Evolutionary conservation across 1,140 invertebrate genomes (phyloP).

Genomic region (Platyscapa corneri): DNA sequence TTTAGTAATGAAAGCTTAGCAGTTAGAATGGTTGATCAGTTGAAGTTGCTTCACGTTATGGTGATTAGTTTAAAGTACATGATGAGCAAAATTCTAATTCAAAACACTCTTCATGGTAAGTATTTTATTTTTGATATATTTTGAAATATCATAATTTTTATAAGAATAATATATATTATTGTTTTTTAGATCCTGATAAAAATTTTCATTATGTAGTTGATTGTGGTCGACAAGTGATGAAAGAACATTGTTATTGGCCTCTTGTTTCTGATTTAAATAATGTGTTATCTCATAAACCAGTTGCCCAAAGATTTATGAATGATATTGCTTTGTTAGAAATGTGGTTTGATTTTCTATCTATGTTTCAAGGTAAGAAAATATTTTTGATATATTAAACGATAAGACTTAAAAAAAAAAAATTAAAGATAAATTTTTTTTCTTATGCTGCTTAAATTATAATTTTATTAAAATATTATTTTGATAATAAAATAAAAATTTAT

Average conservation of each 20-base stretch:
- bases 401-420: neutral
- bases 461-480: too few species aligned
- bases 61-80: constrained; percentile 94
- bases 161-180: constrained; percentile 2
- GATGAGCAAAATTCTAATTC: constrained; percentile 93
- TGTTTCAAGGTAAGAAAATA: constrained; percentile 88
- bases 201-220: constrained; percentile 95
- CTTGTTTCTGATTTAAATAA: constrained; percentile 97
- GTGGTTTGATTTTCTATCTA: constrained; percentile 95
- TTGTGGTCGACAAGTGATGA: constrained; percentile 93
- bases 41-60: constrained; percentile 94
- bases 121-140: constrained; percentile 46
- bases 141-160: neutral
- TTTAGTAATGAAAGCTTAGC: constrained; percentile 96
- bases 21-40: constrained; percentile 90
- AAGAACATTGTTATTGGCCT: constrained; percentile 98
- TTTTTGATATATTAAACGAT: neutral
- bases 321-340: constrained; percentile 90
- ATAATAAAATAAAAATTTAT: too few species aligned
- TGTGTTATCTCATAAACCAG: constrained; percentile 93
- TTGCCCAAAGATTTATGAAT: constrained; percentile 91
- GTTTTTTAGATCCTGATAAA: constrained; percentile 80
- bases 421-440: too few species aligned
- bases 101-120: constrained; percentile 89
- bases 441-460: too few species aligned